Base-by-base conservation (phyloP, 1,140 invertebrate species). In the Drosophila watanabei region DNA sequence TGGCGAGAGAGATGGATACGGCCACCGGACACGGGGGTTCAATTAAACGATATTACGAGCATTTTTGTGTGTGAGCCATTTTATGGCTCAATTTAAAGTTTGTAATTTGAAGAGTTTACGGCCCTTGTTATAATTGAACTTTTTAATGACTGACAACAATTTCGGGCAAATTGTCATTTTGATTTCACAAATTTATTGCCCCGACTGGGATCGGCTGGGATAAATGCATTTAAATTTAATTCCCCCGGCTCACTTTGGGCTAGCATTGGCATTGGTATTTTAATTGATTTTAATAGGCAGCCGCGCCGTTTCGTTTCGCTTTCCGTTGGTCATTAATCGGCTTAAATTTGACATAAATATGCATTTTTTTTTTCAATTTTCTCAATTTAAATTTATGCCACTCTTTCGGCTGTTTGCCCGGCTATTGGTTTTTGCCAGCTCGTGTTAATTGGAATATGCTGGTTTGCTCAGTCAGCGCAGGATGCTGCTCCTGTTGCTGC, bases 231-330 rank as follows among this genome's bases (percentile, higher is more conserved):
- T 76, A 86, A 86, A 68, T 79, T 56, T 68, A 73, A 51, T 24
- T 48, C 39, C 54, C 37, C 5, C 39, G 41, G 20, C 30, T 61
- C 77, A 43, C 39, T 49, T 54, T 60, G 20, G 35, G 18, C 66
- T 51, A 51, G 68, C 60, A 63, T 43, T 52, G 30, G 62, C 69
- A 72, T 77, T 80, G 64, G 60, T 41, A 64, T 79, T 86, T 86
- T 87, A 86, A 87, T 82, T 87, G 75, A 86, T 86, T 86, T 86
- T 82, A 81, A 85, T 85, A 86, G 82, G 72, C 61, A 56, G 65
- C 45, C 33, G 64, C 5, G n/a, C 16, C 37, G 24, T 24, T 24
- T 24, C 24, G 58, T 63, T 52, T 77, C 49, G 58, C 45, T 76
- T 82, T 49, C 72, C 49, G 39, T 80, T 63, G 61, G 59, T 79